These are phyloP conservation scores for Hartigia nigra DNA, from an alignment of 2,888 invertebrate species.

Conservation along the genomic window DNA sequence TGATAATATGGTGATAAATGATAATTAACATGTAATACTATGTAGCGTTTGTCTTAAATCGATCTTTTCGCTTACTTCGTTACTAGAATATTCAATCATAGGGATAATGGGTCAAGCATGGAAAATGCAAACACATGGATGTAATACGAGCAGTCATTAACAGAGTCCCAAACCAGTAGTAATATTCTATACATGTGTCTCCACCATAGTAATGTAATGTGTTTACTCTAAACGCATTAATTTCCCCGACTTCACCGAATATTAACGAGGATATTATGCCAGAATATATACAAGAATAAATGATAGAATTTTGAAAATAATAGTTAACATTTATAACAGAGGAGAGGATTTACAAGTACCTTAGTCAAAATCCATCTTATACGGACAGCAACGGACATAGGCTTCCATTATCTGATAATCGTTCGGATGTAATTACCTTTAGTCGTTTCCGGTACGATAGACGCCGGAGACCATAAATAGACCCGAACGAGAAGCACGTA, in stretches of 20 bases:
- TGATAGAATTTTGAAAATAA: too few species aligned
- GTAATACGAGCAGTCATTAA: not conserved
- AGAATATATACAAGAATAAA: not conserved
- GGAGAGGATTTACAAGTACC: not conserved
- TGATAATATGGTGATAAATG: not conserved
- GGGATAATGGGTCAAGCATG: not conserved
- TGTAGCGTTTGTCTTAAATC: not conserved
- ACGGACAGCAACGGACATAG: not conserved
- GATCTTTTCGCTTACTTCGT: not conserved
- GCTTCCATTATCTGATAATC: not conserved
- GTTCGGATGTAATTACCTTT: not conserved
- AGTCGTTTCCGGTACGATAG: not conserved
- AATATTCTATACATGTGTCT: not conserved
- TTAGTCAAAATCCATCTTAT: not conserved
- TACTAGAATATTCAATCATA: not conserved
- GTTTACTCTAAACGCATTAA: not conserved
- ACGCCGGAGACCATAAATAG: not conserved
- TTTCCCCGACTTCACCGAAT: not conserved
- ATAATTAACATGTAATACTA: not conserved
- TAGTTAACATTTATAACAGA: not conserved
- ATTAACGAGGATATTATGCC: not conserved
- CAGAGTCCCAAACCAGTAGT: not conserved
- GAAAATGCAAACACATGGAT: not conserved
- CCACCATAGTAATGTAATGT: not conserved
- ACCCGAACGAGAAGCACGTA: not conserved